Evolutionary conservation across 92 coral and sea anemone species (phyloP), one percentile per base, ranked within the genome.

Genomic region (Porites evermanni): DNA sequence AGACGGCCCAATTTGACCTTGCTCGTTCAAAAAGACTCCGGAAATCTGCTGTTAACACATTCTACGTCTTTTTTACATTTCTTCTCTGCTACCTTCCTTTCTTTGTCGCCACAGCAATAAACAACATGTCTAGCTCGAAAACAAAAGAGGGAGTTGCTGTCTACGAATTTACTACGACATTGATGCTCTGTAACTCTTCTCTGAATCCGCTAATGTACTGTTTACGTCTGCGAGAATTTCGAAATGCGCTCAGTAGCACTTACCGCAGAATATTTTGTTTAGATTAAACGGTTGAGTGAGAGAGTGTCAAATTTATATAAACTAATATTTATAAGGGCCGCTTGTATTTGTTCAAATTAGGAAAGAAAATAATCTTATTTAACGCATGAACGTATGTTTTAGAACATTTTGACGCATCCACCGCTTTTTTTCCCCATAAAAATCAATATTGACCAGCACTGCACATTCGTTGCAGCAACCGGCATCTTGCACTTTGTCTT

Each of bases 131-230:
- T 1, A 67, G 0, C 26, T 17, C 75, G 38, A 17, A 63, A 67
- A 53, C 23, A 10, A 53, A 21, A 16, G 8, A 10, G 14, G 52
- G 38, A 20, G 53, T 67, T 0, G 53, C 53, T 18, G 26, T 24
- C 2, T 80, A 67, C 64, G 84, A 80, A 63, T 68, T 80, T 13
- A 64, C 75, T 8, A n/a, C 60, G 13, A 80, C 84, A 53, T 5
- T 80, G 13, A 80, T 80, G 84, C 65, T 80, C 12, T 80, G 52
- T 6, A 80, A 80, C 24, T 80, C 84, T 18, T 65, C 84, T 2
- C 8, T 80, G 64, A 80, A 80, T 67, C 84, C 84, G 7, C 3
- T 80, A 14, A 80, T 80, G 84, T 80, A 80, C 64, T 80, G 84
- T 24, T 67, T 80, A 7, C 75, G 84, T 53, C 29, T 80, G 2